Evolutionary conservation across 2,797 vertebrate genomes (phyloP).

Genomic region (Sebastes ruberrimus): DNA sequence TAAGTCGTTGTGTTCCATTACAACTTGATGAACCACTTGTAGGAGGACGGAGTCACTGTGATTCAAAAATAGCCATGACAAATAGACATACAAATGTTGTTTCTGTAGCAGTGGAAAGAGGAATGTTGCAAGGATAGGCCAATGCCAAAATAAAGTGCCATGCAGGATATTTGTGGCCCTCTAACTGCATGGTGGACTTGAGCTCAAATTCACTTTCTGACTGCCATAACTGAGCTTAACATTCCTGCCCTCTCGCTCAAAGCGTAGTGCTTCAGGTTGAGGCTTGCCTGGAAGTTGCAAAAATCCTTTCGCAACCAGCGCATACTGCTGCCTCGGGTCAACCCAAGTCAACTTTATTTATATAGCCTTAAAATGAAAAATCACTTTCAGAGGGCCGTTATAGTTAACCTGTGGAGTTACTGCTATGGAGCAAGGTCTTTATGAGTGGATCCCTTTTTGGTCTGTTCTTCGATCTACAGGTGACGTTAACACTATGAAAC

Average conservation of each 20-base stretch:
- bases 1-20: background rate
- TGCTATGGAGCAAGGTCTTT: background rate
- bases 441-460: no score
- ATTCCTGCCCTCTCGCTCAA: constrained; percentile 57
- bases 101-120: constrained; percentile 6
- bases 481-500: background rate
- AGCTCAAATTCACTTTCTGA: constrained; percentile 5
- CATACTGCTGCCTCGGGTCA: background rate
- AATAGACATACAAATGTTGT: constrained; percentile 3
- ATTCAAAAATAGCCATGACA: constrained; percentile 6
- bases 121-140: constrained; percentile 9
- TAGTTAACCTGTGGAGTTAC: background rate
- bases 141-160: background rate
- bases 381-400: background rate
- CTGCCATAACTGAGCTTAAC: constrained; percentile 15
- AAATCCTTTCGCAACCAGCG: constrained; percentile 25
- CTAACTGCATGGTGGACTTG: background rate
- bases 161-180: constrained; percentile 20
- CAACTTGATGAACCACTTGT: constrained; percentile 20
- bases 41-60: background rate
- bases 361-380: background rate
- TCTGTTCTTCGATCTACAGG: no score
- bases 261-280: constrained; percentile 58
- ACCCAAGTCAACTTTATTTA: background rate
- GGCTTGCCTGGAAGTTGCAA: constrained; percentile 63